These are phyloP conservation scores for Notoglanidium macrostoma DNA, from an alignment of 2,797 vertebrate species.

Conservation along the genomic window DNA sequence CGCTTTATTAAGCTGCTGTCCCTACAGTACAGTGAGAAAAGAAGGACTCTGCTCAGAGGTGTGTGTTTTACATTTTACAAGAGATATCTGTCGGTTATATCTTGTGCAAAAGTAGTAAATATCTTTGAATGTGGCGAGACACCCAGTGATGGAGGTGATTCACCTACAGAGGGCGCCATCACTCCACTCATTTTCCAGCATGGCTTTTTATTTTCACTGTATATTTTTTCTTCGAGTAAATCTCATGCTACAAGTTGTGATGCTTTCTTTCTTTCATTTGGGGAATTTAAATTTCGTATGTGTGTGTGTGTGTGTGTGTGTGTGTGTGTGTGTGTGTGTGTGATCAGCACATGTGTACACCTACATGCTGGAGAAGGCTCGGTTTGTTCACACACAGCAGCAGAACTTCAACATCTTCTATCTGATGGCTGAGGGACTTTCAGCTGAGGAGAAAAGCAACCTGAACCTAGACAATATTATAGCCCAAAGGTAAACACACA, in stretches of 20 bases:
- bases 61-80: not conserved
- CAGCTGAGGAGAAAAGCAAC: conserved; percentile 83
- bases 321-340: conserved; percentile 49
- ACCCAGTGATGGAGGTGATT: not conserved
- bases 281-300: conserved; percentile 13
- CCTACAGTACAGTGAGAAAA: conserved; percentile 87
- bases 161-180: conserved; percentile 68
- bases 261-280: not conserved
- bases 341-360: conserved; percentile 82
- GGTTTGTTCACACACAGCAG: conserved; percentile 81
- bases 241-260: not conserved
- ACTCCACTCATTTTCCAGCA: conserved; percentile 33
- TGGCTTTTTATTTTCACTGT: too few species aligned
- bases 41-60: conserved; percentile 82
- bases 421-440: conserved; percentile 87
- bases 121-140: not conserved
- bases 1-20: conserved; percentile 89
- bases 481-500: conserved; percentile 78
- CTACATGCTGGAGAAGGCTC: conserved; percentile 92
- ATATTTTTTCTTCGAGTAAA: not conserved
- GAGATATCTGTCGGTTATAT: not conserved
- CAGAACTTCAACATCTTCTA: conserved; percentile 89
- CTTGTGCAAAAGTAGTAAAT: not conserved
- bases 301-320: not conserved
- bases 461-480: conserved; percentile 82